Evolutionary conservation across 1,140 invertebrate genomes (phyloP).

Genomic region (Heliothis virescens): DNA sequence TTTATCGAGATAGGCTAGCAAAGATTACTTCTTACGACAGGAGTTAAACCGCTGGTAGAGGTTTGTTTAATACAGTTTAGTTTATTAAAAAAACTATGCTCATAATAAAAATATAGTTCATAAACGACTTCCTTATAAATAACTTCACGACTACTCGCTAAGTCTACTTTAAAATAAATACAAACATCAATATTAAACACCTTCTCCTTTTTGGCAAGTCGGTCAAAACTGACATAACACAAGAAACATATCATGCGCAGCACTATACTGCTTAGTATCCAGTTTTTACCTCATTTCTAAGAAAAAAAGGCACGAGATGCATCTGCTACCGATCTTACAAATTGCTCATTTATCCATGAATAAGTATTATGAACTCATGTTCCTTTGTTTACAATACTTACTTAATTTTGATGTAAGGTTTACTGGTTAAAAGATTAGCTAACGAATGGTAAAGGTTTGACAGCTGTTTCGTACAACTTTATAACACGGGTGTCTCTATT

Average conservation of each 20-base stretch:
- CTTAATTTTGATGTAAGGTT: conserved; percentile 57
- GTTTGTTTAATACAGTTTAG: too few species aligned
- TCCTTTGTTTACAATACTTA: conserved; percentile 69
- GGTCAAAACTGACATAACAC: background rate
- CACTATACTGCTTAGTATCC: background rate
- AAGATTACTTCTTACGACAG: too few species aligned
- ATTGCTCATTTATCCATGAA: conserved; percentile 48
- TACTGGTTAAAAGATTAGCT: conserved; percentile 22
- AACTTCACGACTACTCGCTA: too few species aligned
- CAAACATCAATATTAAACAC: too few species aligned
- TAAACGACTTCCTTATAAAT: too few species aligned
- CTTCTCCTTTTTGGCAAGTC: too few species aligned
- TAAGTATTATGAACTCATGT: conserved; percentile 69
- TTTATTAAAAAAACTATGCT: too few species aligned
- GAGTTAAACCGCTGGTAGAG: too few species aligned
- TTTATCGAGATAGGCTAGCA: too few species aligned
- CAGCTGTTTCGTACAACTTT: background rate
- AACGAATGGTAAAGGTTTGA: background rate
- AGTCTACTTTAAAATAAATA: too few species aligned
- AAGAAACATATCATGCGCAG: background rate
- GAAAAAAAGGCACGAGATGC: conserved; percentile 37
- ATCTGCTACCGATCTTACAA: conserved; percentile 40
- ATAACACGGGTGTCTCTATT: too few species aligned
- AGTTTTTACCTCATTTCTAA: background rate
- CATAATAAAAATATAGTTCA: too few species aligned